phyloP scores from a whole-genome alignment of 2,113 vertebrate species.

The Austrofundulus limnaeus region DNA sequence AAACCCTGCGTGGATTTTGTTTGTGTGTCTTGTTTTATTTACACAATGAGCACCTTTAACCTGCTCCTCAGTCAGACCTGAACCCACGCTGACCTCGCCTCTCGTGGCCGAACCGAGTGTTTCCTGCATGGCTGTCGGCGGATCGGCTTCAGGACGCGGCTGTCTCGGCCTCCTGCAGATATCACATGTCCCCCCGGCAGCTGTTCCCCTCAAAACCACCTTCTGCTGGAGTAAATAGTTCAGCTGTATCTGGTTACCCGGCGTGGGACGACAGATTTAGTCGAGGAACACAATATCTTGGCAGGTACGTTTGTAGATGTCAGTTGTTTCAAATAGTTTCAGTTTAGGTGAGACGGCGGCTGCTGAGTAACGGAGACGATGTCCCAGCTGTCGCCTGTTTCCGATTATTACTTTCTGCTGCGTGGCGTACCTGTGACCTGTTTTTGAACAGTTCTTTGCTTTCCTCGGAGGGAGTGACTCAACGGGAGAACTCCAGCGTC shows the following conservation, averaged over 20 bases:
- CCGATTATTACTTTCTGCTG: too few relatives aligned
- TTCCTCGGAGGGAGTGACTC: slow-evolving; percentile 52
- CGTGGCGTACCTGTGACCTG: too few relatives aligned
- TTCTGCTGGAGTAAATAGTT: slow-evolving; percentile 61
- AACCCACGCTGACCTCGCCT: slow-evolving; percentile 38
- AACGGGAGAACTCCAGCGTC: slow-evolving; percentile 52
- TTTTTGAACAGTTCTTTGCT: too few relatives aligned
- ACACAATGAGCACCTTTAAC: too few relatives aligned
- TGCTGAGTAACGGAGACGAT: slow-evolving; percentile 22
- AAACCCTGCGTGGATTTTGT: too few relatives aligned
- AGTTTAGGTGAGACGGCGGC: slow-evolving; percentile 35
- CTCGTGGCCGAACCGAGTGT: neutral
- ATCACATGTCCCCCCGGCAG: slow-evolving; percentile 69
- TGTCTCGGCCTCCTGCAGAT: slow-evolving; percentile 38
- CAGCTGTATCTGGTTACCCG: slow-evolving; percentile 62
- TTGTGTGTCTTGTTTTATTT: too few relatives aligned
- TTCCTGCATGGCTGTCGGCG: slow-evolving; percentile 40
- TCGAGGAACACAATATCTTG: slow-evolving; percentile 45
- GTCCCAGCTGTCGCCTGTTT: slow-evolving; percentile 13
- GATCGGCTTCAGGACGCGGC: slow-evolving; percentile 42
- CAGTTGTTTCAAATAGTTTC: slow-evolving; percentile 44
- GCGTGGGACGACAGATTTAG: slow-evolving; percentile 63
- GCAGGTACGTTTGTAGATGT: slow-evolving; percentile 63
- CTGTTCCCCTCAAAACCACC: slow-evolving; percentile 55
- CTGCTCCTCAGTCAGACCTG: slow-evolving; percentile 8